Base-by-base conservation (phyloP, 2,113 vertebrate genomes). In the Lepisosteus oculatus region DNA sequence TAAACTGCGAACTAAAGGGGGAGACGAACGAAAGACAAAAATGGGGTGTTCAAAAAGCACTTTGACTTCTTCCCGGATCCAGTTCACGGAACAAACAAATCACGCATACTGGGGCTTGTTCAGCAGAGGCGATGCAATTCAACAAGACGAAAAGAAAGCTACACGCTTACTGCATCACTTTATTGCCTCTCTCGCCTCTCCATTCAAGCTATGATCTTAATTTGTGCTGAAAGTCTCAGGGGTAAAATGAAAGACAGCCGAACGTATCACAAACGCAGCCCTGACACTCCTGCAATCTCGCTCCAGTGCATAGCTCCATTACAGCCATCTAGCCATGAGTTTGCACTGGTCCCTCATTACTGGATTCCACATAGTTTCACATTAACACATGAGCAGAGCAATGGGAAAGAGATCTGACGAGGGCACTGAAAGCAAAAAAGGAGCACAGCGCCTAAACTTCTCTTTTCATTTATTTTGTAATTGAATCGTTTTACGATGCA, bases 211-310 rank as follows among this genome's bases (percentile, higher is more conserved):
- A n/a, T 67, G 63, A 42, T 11, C 44, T 67, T 67, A 5, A 51
- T 67, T 54, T 67, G 66, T 54, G 66, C 8, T 7, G 3, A 66
- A 66, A 45, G 64, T 66, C 47, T 55, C 17, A 29, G 1, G 65
- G 45, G 45, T 67, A 15, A 45, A 67, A 66, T 47, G 65, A 66
- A 8, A 13, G 44, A 8, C 65, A 17, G 65, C 45, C 44, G 5
- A 51, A 41, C 15, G 11, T 13, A 12, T 9, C 15, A 55, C 17
- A 51, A 67, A 54, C n/a, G 17, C 7, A 12, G 47, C 3, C 43
- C 51, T 68, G 66, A 68, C 66, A 15, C 45, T 55, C 15, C 51
- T 68, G 66, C 47, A 55, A 54, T 68, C 29, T 68, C 8, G 29
- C 66, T 9, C 54, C 47, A 68, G 66, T 8, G 12, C 66, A 55